A percentile compares a stretch with the other conserved stretches of the same genome.
Evolutionary conservation across 2,888 invertebrate genomes (phyloP).

Genomic region (Choreutis nemorana): DNA sequence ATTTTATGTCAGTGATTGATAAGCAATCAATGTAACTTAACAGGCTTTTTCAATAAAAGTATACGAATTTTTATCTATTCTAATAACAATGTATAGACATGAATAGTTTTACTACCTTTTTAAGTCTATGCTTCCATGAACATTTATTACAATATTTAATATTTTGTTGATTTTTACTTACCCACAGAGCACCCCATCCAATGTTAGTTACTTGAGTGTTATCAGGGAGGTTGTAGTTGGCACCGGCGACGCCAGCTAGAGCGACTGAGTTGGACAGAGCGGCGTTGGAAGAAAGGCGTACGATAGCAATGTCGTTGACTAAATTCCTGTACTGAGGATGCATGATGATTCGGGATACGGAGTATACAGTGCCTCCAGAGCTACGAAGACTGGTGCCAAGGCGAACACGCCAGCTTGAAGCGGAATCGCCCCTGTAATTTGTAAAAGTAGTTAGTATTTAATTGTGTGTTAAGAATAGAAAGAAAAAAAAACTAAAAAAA

Average conservation of each 20-base stretch:
- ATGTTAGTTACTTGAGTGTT: conserved; percentile 2
- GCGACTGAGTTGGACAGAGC: conserved; percentile 1
- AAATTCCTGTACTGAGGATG: conserved; percentile 8
- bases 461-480: too few species aligned
- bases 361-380: conserved; percentile 10
- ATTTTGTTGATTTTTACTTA: too few species aligned
- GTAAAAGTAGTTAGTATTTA: too few species aligned
- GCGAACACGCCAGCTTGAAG: conserved; percentile 1
- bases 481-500: too few species aligned
- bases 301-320: conserved; percentile 12
- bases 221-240: conserved; percentile 4
- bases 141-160: too few species aligned
- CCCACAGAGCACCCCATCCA: conserved; percentile 5
- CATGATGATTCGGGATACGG: conserved; percentile 4
- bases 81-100: too few species aligned
- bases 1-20: conserved; percentile 2
- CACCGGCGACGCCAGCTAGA: conserved; percentile 4
- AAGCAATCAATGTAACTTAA: conserved; percentile 5
- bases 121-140: too few species aligned
- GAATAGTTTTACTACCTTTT: too few species aligned
- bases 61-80: too few species aligned
- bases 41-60: too few species aligned
- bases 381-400: conserved; percentile 5
- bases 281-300: conserved; percentile 7
- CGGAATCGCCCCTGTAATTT: conserved; percentile 3